A percentile compares a stretch with the other conserved stretches of the same genome.
Conservation (phyloP, 2,888 invertebrate genomes). For the Micropterix aruncella region DNA sequence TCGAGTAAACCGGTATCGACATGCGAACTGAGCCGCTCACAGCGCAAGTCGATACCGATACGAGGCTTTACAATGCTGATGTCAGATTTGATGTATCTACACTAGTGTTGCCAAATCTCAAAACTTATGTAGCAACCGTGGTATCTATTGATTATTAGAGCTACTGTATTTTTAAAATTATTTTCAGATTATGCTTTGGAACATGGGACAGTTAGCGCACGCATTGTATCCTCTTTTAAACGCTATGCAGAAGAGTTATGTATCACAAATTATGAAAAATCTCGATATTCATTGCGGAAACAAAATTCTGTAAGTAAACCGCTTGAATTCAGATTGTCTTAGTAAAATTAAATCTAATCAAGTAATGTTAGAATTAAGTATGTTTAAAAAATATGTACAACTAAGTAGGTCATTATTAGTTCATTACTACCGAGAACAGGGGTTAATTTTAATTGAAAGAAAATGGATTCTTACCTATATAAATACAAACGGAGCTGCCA, state of each 20-base stretch:
- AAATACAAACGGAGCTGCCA: no score
- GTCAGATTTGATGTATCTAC: no score
- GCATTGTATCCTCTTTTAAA: constrained; percentile 37
- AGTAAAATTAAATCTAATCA: background rate
- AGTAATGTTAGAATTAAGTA: no score
- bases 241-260: constrained; percentile 28
- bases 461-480: no score
- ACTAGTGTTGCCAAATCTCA: no score
- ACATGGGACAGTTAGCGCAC: constrained; percentile 43
- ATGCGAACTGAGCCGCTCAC: background rate
- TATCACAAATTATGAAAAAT: constrained; percentile 30
- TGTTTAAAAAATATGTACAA: no score
- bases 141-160: background rate
- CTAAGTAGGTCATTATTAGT: no score
- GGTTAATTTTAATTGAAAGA: no score
- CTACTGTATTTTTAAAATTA: constrained; percentile 2
- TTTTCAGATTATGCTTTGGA: constrained; percentile 42
- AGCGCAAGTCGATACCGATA: background rate
- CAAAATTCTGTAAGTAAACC: constrained; percentile 28
- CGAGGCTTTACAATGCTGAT: background rate
- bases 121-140: no score
- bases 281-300: constrained; percentile 34
- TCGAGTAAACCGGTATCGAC: no score
- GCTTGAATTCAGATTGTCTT: background rate
- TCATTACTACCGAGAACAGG: no score